phyloP scores from a whole-genome alignment of 2,888 invertebrate genomes.

The Lasioglossum morio region DNA sequence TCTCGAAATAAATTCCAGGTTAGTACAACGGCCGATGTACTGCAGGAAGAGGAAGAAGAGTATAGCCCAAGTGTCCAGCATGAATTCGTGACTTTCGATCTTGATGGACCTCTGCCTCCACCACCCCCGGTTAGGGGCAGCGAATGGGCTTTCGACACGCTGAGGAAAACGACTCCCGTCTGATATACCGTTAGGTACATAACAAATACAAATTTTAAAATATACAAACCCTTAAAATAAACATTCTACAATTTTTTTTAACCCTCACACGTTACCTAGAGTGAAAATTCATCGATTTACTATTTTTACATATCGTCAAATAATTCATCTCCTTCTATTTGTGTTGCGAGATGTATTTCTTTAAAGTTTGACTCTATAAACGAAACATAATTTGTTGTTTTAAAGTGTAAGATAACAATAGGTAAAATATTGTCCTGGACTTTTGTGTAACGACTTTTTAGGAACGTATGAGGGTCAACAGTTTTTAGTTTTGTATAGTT shows the following conservation, averaged over 20 bases:
- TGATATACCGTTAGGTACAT: slow-evolving; percentile 83
- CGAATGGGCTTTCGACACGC: slow-evolving; percentile 84
- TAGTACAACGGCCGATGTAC: slow-evolving; percentile 88
- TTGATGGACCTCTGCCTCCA: slow-evolving; percentile 86
- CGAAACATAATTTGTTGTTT: too few relatives aligned
- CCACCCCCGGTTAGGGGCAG: slow-evolving; percentile 83
- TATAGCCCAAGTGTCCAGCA: slow-evolving; percentile 87
- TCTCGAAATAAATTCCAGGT: slow-evolving; percentile 76
- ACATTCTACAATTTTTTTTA: background rate
- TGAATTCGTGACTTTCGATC: slow-evolving; percentile 90
- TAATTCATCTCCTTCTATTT: too few relatives aligned
- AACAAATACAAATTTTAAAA: background rate
- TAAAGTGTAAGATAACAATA: too few relatives aligned
- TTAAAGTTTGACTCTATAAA: too few relatives aligned
- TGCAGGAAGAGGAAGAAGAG: slow-evolving; percentile 74
- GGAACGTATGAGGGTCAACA: background rate
- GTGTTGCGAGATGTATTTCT: too few relatives aligned
- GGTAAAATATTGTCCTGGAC: too few relatives aligned
- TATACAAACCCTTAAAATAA: background rate
- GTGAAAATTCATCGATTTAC: too few relatives aligned
- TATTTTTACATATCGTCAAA: too few relatives aligned
- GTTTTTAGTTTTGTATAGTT: background rate
- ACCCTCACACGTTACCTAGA: too few relatives aligned
- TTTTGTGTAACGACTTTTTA: too few relatives aligned
- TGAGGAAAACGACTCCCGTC: slow-evolving; percentile 84